These are phyloP conservation scores for Philopotamus ludificatus DNA, from an alignment of 1,140 invertebrate species.

Conservation along the genomic window DNA sequence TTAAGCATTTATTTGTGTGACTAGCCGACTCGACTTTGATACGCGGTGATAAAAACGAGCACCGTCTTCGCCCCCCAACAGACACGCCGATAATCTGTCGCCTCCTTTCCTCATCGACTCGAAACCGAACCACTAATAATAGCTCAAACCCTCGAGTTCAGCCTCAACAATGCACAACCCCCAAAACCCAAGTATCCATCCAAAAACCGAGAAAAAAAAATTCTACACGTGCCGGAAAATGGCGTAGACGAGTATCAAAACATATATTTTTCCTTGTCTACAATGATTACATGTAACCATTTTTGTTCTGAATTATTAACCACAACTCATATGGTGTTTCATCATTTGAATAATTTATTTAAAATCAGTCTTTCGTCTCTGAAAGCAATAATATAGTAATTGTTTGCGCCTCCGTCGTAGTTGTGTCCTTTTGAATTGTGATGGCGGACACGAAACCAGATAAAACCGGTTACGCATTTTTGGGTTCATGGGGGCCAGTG, in stretches of 20 bases:
- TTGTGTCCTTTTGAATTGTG: too few relatives aligned
- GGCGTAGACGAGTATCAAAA: neutral
- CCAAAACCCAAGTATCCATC: neutral
- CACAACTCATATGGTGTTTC: too few relatives aligned
- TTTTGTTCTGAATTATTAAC: conserved; percentile 11
- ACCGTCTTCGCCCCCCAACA: conserved; percentile 33
- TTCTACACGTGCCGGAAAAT: too few relatives aligned
- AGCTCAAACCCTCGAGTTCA: too few relatives aligned
- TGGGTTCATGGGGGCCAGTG: conserved; percentile 38
- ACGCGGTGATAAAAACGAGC: conserved; percentile 37
- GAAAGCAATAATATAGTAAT: too few relatives aligned
- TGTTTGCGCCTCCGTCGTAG: conserved; percentile 26
- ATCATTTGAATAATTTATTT: too few relatives aligned
- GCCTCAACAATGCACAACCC: too few relatives aligned
- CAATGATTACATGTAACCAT: neutral
- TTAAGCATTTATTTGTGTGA: conserved; percentile 38
- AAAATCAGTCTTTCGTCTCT: too few relatives aligned
- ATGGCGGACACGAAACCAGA: conserved; percentile 38
- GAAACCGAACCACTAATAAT: too few relatives aligned
- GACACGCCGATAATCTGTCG: conserved; percentile 8
- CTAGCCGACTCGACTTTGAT: conserved; percentile 37
- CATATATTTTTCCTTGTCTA: conserved; percentile 29
- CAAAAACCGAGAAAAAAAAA: neutral
- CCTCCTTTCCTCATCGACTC: conserved; percentile 3
- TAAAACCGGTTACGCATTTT: conserved; percentile 35